Conservation (phyloP, 2,888 invertebrate species). For the Athalia rosae region DNA sequence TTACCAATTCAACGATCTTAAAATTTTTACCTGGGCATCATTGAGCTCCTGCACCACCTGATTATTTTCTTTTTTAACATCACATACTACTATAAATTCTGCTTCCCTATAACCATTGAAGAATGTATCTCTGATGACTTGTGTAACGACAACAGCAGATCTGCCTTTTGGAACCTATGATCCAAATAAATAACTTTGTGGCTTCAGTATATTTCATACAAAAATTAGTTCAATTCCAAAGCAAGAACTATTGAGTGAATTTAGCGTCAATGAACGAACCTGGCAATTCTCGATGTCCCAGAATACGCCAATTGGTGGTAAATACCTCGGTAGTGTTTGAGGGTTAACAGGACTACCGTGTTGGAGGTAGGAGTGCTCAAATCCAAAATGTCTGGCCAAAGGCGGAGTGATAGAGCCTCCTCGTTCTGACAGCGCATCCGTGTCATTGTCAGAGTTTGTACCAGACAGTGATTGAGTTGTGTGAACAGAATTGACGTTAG, state of each 20-base stretch:
- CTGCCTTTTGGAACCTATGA: conserved; percentile 85
- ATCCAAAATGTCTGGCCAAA: conserved; percentile 54
- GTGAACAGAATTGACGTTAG: conserved; percentile 53
- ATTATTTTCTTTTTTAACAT: conserved; percentile 87
- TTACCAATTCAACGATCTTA: neutral
- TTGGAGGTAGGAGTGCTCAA: conserved; percentile 60
- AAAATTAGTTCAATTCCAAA: neutral
- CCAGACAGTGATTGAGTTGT: conserved; percentile 56
- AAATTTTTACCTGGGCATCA: conserved; percentile 82
- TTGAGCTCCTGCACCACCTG: conserved; percentile 87
- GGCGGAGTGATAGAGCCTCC: conserved; percentile 49
- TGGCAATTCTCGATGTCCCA: conserved; percentile 96
- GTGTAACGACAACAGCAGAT: conserved; percentile 86
- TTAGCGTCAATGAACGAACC: conserved; percentile 70
- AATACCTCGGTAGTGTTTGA: conserved; percentile 63
- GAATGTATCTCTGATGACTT: conserved; percentile 85
- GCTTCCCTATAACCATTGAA: conserved; percentile 86
- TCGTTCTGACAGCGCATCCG: conserved; percentile 53
- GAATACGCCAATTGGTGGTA: conserved; percentile 88
- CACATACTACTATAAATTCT: conserved; percentile 93
- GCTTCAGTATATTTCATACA: conserved; percentile 7
- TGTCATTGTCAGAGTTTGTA: conserved; percentile 56
- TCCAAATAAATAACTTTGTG: conserved; percentile 25
- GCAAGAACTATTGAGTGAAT: neutral
- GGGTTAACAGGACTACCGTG: conserved; percentile 61